Percentiles rank a stretch among this genome's conserved stretches.
Evolutionary conservation across 2,888 invertebrate genomes (phyloP).

Genomic region (Odontocolon sp.): DNA sequence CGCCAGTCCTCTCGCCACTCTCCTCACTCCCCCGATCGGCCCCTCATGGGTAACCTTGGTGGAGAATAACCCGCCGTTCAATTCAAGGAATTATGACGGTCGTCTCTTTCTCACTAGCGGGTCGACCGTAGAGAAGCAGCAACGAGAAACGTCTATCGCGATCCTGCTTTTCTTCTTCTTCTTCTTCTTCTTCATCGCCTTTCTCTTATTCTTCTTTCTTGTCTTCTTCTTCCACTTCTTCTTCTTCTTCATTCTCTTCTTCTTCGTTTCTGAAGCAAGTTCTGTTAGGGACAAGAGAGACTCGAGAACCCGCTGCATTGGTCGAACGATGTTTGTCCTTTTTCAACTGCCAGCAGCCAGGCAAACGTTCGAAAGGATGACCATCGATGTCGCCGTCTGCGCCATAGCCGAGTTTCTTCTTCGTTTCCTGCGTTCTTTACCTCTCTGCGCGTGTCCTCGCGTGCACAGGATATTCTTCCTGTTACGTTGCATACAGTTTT

Average conservation of each 20-base stretch:
- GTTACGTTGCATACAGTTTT: neutral
- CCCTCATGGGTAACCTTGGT: slow-evolving; percentile 78
- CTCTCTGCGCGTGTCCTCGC: neutral
- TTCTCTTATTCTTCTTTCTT: too few species aligned
- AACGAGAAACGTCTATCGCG: slow-evolving; percentile 56
- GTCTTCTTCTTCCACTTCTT: slow-evolving; percentile 20
- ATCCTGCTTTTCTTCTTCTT: slow-evolving; percentile 53
- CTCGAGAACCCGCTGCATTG: slow-evolving; percentile 31
- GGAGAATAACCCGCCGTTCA: slow-evolving; percentile 79
- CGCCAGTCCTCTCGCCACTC: slow-evolving; percentile 55
- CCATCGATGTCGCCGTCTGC: slow-evolving; percentile 42
- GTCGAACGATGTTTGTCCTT: slow-evolving; percentile 23
- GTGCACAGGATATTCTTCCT: neutral
- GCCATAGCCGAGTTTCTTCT: slow-evolving; percentile 42
- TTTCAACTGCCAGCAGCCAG: slow-evolving; percentile 5
- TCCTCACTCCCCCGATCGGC: slow-evolving; percentile 60
- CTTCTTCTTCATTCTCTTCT: neutral
- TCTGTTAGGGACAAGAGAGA: slow-evolving; percentile 18
- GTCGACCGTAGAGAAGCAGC: slow-evolving; percentile 44
- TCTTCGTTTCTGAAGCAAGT: slow-evolving; percentile 22
- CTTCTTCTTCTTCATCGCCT: slow-evolving; percentile 48
- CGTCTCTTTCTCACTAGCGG: slow-evolving; percentile 73
- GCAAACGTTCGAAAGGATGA: slow-evolving; percentile 60
- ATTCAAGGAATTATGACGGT: slow-evolving; percentile 81
- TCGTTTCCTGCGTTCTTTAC: slow-evolving; percentile 15